Conservation (phyloP, 2,113 vertebrate genomes). For the Girardinichthys multiradiatus region DNA sequence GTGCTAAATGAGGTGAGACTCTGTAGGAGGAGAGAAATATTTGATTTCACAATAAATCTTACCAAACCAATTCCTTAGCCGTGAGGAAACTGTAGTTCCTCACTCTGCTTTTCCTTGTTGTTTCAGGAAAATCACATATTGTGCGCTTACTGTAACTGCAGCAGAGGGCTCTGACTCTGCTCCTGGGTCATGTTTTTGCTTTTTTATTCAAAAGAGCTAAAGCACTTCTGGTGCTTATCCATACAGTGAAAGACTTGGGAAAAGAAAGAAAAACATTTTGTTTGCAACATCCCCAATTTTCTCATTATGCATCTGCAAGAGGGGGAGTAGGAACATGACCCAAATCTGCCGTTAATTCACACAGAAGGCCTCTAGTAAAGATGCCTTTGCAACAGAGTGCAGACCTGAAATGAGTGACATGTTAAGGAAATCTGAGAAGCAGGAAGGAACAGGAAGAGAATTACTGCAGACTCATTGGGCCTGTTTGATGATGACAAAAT, state of each 20-base stretch:
- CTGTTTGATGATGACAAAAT: constrained; percentile 9
- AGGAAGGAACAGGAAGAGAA: background rate
- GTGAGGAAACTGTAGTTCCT: constrained; percentile 44
- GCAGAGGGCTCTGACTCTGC: constrained; percentile 60
- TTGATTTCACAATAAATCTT: background rate
- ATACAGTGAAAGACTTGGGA: constrained; percentile 24
- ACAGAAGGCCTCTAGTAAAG: constrained; percentile 10
- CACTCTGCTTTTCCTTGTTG: constrained; percentile 28
- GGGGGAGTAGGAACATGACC: constrained; percentile 28
- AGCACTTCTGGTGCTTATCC: constrained; percentile 50
- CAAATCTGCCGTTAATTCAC: constrained; percentile 33
- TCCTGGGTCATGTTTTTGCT: constrained; percentile 63
- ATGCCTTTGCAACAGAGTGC: constrained; percentile 12
- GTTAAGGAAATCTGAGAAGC: background rate
- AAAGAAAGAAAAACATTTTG: constrained; percentile 3
- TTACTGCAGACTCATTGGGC: background rate
- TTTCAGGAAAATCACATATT: constrained; percentile 53
- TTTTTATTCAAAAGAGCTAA: constrained; percentile 70
- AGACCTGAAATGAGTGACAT: constrained; percentile 6
- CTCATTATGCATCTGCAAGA: constrained; percentile 24
- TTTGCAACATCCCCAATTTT: constrained; percentile 34
- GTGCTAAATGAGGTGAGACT: constrained; percentile 17
- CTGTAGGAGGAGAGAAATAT: constrained; percentile 2
- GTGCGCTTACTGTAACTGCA: constrained; percentile 64
- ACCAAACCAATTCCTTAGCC: constrained; percentile 26